These are phyloP conservation scores for Carlito syrichta DNA, from an alignment of 2,113 vertebrate genomes.

Conservation along the genomic window DNA sequence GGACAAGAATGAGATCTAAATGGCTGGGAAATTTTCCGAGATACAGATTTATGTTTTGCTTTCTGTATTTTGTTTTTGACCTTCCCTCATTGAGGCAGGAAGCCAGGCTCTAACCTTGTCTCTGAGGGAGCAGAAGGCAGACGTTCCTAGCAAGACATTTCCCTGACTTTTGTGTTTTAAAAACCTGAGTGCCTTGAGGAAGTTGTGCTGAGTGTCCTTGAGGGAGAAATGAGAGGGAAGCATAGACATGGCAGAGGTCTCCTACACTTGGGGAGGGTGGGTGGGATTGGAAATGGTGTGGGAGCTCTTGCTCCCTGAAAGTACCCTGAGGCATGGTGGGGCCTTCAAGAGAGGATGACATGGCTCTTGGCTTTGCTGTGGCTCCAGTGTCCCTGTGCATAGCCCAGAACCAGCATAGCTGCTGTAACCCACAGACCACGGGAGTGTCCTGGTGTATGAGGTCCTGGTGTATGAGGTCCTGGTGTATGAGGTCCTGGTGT, in stretches of 20 bases:
- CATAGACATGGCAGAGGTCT: neutral
- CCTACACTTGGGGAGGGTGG: neutral
- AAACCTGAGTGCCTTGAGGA: neutral
- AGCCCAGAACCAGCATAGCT: neutral
- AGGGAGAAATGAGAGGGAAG: neutral
- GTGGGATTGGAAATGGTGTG: neutral
- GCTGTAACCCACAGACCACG: neutral
- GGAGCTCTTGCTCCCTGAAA: neutral
- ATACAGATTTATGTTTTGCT: neutral
- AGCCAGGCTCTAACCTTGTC: neutral
- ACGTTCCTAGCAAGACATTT: slow-evolving; percentile 31
- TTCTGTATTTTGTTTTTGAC: neutral
- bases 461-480: too few relatives aligned
- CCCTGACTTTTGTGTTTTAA: slow-evolving; percentile 15
- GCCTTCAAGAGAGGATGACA: neutral
- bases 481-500: too few relatives aligned
- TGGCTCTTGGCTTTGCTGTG: neutral
- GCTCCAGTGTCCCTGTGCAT: neutral
- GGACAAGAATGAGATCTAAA: neutral
- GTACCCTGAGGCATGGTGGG: neutral
- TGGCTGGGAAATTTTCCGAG: neutral
- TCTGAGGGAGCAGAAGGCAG: slow-evolving; percentile 19
- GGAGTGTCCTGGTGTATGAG: neutral
- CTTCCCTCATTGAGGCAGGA: neutral
- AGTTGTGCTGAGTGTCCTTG: neutral